These are phyloP conservation scores for Silurus asotus DNA, from an alignment of 2,113 vertebrate genomes.

Conservation along the genomic window DNA sequence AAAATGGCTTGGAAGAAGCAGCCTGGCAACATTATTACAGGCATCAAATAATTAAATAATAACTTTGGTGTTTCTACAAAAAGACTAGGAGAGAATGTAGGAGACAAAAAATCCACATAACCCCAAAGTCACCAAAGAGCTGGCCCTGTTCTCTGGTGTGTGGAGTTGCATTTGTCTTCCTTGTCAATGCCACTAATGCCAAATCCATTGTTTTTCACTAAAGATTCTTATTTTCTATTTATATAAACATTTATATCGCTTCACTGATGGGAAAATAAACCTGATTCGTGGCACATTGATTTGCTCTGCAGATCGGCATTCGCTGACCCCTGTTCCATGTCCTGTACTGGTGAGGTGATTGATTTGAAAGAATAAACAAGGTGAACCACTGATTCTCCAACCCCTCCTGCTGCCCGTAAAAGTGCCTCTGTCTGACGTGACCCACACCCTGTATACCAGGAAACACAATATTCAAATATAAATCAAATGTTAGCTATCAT, in stretches of 20 bases:
- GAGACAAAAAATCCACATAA: constrained; percentile 3
- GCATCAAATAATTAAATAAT: not conserved
- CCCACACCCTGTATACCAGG: constrained; percentile 63
- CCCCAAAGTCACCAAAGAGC: not conserved
- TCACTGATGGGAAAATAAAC: not conserved
- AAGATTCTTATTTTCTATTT: not conserved
- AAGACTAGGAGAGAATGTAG: no score
- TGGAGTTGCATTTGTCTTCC: no score
- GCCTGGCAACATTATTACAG: not conserved
- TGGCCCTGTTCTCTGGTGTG: not conserved
- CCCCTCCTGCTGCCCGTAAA: constrained; percentile 67
- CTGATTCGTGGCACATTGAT: not conserved
- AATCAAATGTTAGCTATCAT: not conserved
- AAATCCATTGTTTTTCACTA: not conserved
- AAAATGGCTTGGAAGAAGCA: not conserved
- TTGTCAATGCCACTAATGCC: no score
- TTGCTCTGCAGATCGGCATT: not conserved
- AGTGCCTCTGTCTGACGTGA: constrained; percentile 62
- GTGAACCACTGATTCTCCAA: constrained; percentile 71
- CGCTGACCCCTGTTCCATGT: not conserved
- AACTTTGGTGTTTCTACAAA: not conserved
- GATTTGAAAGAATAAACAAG: constrained; percentile 65
- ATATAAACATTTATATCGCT: not conserved
- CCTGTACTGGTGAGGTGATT: not conserved
- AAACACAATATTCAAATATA: not conserved